Percentiles rank a stretch among this genome's conserved stretches.
phyloP scores from a whole-genome alignment of 2,888 invertebrate species.

The Abrostola tripartita region DNA sequence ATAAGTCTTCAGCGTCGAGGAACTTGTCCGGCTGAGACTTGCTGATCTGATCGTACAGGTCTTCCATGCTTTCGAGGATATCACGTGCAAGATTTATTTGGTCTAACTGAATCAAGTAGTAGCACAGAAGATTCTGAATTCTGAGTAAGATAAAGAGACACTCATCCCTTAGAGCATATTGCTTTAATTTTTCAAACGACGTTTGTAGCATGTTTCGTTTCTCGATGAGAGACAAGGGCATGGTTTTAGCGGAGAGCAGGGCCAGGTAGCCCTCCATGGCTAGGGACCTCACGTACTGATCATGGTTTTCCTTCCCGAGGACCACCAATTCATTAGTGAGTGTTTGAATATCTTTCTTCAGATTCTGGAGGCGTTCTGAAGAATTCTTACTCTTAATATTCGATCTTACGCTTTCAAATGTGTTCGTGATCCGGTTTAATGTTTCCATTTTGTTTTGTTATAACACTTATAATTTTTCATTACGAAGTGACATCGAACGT shows the following conservation, averaged over 20 bases:
- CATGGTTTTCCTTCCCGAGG: slow-evolving; percentile 78
- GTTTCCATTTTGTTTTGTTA: slow-evolving; percentile 68
- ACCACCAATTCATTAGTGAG: slow-evolving; percentile 73
- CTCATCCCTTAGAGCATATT: slow-evolving; percentile 72
- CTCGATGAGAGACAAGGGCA: slow-evolving; percentile 74
- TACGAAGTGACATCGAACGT: slow-evolving; percentile 13
- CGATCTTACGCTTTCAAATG: slow-evolving; percentile 74
- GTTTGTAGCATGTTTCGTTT: slow-evolving; percentile 74
- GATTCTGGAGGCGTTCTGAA: slow-evolving; percentile 66
- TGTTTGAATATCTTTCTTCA: slow-evolving; percentile 76
- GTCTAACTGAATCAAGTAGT: slow-evolving; percentile 86
- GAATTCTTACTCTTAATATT: slow-evolving; percentile 75
- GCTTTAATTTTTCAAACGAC: slow-evolving; percentile 77
- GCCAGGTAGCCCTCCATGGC: slow-evolving; percentile 83
- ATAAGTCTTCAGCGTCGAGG: slow-evolving; percentile 88
- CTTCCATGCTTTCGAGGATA: slow-evolving; percentile 84
- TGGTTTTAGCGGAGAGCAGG: slow-evolving; percentile 76
- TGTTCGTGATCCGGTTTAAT: slow-evolving; percentile 70
- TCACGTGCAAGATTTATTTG: slow-evolving; percentile 81
- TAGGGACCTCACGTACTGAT: slow-evolving; percentile 72
- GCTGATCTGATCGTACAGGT: slow-evolving; percentile 78
- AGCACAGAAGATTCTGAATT: slow-evolving; percentile 88
- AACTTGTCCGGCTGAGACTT: slow-evolving; percentile 70
- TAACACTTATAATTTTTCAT: slow-evolving; percentile 38
- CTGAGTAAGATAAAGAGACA: slow-evolving; percentile 86